phyloP scores from a whole-genome alignment of 2,797 vertebrate species.

The Pampus argenteus region DNA sequence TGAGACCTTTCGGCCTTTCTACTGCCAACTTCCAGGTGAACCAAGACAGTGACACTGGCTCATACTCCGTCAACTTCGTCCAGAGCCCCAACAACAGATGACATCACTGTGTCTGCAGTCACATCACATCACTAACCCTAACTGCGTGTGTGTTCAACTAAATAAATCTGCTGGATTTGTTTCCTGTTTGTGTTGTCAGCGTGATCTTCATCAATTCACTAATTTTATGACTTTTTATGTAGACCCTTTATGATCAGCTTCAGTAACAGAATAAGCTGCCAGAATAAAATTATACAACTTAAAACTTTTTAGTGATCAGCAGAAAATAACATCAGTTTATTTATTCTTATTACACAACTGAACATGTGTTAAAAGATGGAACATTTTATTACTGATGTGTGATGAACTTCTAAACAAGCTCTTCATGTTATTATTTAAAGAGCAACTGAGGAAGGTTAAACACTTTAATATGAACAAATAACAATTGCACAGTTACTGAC shows the following conservation, averaged over 20 bases:
- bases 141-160: not conserved
- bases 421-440: no score
- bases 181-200: not conserved
- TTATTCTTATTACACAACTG: no score
- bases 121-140: no score
- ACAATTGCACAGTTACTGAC: not conserved
- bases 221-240: no score
- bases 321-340: no score
- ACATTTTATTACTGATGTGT: no score
- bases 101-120: slow-evolving; percentile 13
- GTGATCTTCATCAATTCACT: not conserved
- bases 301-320: no score
- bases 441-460: slow-evolving; percentile 1
- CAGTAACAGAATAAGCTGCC: no score
- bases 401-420: no score
- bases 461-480: slow-evolving; percentile 35
- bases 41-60: slow-evolving; percentile 91
- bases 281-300: not conserved
- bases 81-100: slow-evolving; percentile 88
- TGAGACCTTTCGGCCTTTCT: slow-evolving; percentile 97
- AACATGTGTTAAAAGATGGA: no score
- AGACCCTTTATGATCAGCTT: no score
- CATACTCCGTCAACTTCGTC: slow-evolving; percentile 96
- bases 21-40: slow-evolving; percentile 97
- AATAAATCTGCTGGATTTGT: slow-evolving; percentile 10